Base-by-base conservation (phyloP, 2,797 vertebrate species). In the Arctocebus calabarensis region DNA sequence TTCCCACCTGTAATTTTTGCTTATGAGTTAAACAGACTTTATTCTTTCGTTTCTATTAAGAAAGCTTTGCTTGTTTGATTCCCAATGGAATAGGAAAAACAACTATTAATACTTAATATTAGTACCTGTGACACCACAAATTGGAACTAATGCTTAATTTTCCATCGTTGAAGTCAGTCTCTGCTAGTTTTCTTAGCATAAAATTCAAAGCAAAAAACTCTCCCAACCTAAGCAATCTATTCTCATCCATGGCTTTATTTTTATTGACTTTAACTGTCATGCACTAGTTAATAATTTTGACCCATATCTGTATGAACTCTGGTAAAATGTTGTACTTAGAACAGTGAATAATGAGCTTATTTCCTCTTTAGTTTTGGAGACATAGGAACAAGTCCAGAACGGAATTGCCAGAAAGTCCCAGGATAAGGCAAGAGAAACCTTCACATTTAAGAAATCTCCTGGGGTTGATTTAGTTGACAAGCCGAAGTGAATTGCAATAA, bases 401-500 rank as follows among this genome's bases (percentile, higher is more conserved):
- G 55, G 70, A 88, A 73, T 88, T 77, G 74, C 55, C 7, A 9
- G 45, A 75, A 68, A 85, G 29, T 87, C 43, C 32, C 81, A 91
- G 59, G 78, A 70, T 94, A 27, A 94, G 89, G 22, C 71, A 73
- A 66, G 73, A 87, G 66, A 96, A 14, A 48, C 27, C 61, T 55
- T 94, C 81, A 25, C 66, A 77, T 92, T 73, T 32, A 82, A 70
- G 70, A 82, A 71, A 62, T 29, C 3, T 1, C 82, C 40, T 7
- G 16, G 55, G 81, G 20, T 34, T 34, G 59, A 5, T 85, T 95
- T n/a, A 23, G 52, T 97, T 97, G 91, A 89, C 84, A 93, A 92
- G 91, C 1, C 14, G 89, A 96, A 62, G 70, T 37, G 74, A 85
- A 84, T 86, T 96, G 84, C 78, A 96, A 77, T 88, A 96, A 97